Percentiles rank a stretch among this genome's conserved stretches.
phyloP scores from a whole-genome alignment of 2,888 invertebrate genomes.

The Brenthis daphne region DNA sequence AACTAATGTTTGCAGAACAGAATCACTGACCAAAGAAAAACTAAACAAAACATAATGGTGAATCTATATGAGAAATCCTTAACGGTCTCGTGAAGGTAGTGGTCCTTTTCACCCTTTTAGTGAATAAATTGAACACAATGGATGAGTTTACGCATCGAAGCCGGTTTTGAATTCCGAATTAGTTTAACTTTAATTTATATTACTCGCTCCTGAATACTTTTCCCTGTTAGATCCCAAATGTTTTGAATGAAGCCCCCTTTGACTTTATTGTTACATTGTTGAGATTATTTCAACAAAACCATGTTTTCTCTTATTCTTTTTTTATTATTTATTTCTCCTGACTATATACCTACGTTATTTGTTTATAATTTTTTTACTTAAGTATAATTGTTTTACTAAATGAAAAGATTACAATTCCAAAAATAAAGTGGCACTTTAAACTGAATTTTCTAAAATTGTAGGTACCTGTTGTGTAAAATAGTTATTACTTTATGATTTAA shows the following conservation, averaged over 20 bases:
- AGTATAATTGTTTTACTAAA: no score
- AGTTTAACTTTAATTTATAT: slow-evolving; percentile 41
- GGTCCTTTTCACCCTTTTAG: slow-evolving; percentile 58
- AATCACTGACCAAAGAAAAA: neutral
- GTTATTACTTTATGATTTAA: no score
- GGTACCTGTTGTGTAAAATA: no score
- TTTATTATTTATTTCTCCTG: neutral
- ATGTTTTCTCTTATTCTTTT: neutral
- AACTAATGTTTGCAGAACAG: neutral
- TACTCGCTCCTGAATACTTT: slow-evolving; percentile 35
- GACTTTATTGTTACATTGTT: slow-evolving; percentile 9
- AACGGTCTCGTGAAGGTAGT: slow-evolving; percentile 29
- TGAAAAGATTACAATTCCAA: no score
- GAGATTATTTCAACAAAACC: slow-evolving; percentile 16
- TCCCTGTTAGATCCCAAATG: slow-evolving; percentile 31
- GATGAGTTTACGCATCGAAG: slow-evolving; percentile 39
- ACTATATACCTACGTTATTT: no score
- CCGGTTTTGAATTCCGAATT: slow-evolving; percentile 39
- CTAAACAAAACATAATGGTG: slow-evolving; percentile 20
- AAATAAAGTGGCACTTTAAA: no score
- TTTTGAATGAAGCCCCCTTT: slow-evolving; percentile 24
- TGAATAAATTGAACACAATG: slow-evolving; percentile 47
- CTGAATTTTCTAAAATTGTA: no score
- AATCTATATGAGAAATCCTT: slow-evolving; percentile 33
- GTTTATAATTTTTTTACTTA: no score